phyloP scores from a whole-genome alignment of 2,888 invertebrate genomes.

The Aspidapion aeneum region DNA sequence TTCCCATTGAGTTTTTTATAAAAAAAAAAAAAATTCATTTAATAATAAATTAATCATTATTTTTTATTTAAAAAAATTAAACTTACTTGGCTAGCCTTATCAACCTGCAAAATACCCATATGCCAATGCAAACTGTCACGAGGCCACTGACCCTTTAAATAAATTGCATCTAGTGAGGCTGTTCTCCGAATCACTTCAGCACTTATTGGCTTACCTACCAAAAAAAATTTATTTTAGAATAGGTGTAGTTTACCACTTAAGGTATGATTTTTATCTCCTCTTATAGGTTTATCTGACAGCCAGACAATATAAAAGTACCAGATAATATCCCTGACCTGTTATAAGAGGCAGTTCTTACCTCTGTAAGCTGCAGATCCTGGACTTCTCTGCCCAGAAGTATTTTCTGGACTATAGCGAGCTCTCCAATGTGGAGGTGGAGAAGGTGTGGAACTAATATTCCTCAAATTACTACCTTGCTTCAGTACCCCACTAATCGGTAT shows the following conservation, averaged over 20 bases:
- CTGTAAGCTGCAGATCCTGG: conserved; percentile 70
- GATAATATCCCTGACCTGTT: not conserved
- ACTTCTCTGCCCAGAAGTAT: conserved; percentile 67
- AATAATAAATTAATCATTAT: no score
- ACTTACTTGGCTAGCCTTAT: conserved; percentile 75
- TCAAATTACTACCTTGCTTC: conserved; percentile 56
- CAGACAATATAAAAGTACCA: conserved; percentile 11
- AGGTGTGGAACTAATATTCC: conserved; percentile 62
- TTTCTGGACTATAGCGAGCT: conserved; percentile 64
- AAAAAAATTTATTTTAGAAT: no score
- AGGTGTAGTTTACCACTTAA: no score
- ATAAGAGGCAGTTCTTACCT: conserved; percentile 52
- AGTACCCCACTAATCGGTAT: conserved; percentile 71
- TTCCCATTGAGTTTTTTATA: no score
- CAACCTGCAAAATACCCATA: conserved; percentile 64
- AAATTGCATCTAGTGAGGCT: conserved; percentile 75
- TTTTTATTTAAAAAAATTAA: no score
- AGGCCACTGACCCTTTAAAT: conserved; percentile 76
- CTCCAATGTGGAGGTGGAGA: conserved; percentile 67
- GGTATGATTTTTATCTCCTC: conserved; percentile 48
- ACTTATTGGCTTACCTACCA: not conserved
- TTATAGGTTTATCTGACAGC: conserved; percentile 51
- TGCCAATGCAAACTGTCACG: conserved; percentile 66
- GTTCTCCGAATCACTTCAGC: conserved; percentile 68
- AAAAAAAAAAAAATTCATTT: no score